Conservation (phyloP, 37 sponge, comb jelly and placozoan genomes). For the Halichondria panicea region DNA sequence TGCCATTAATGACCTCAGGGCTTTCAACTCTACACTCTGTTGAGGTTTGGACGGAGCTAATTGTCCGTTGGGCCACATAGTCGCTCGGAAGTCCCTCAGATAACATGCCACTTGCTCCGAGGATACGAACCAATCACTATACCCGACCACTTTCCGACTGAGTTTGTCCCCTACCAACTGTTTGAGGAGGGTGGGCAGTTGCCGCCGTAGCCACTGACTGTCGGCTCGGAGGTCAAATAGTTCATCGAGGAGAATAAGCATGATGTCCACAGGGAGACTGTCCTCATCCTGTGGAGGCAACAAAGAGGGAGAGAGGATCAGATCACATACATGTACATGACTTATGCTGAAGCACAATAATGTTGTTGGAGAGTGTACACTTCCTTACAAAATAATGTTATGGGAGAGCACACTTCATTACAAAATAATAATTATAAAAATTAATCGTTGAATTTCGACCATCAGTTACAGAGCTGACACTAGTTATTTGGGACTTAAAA, state of each 20-base stretch:
- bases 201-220: conserved; percentile 59
- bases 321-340: not conserved
- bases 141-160: conserved; percentile 50
- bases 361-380: no score
- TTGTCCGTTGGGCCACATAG: conserved; percentile 64
- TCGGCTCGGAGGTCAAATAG: conserved; percentile 62
- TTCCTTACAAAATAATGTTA: no score
- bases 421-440: no score
- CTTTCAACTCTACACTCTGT: not conserved
- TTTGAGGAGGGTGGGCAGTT: conserved; percentile 43
- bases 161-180: conserved; percentile 59
- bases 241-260: conserved; percentile 60
- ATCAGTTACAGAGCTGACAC: no score
- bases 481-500: no score
- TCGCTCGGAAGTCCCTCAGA: conserved; percentile 31
- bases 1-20: conserved; percentile 31
- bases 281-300: conserved; percentile 83
- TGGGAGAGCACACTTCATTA: no score
- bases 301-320: not conserved
- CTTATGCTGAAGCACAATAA: no score
- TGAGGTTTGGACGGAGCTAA: conserved; percentile 6
- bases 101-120: conserved; percentile 55
- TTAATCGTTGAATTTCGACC: no score
- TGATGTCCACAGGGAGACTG: conserved; percentile 46
- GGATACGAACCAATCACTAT: conserved; percentile 42